These are phyloP conservation scores for Andrena fulva DNA, from an alignment of 2,888 invertebrate genomes.

Conservation along the genomic window DNA sequence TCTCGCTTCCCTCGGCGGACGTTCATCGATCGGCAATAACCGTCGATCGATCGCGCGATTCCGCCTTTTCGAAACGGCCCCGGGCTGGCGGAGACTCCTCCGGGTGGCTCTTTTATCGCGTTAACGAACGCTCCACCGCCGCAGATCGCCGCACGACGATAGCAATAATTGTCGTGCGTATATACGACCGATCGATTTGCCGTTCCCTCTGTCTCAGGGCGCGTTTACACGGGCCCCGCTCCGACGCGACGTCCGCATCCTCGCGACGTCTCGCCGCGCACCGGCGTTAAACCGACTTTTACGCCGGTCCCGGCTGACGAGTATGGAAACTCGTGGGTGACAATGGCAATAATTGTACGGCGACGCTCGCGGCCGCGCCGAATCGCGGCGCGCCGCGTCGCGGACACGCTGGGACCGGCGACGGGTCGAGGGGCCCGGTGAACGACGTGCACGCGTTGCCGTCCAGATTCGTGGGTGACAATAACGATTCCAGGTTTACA, in stretches of 20 bases:
- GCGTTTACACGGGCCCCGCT: constrained; percentile 7
- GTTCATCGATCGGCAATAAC: constrained; percentile 68
- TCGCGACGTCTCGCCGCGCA: neutral
- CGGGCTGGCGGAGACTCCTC: constrained; percentile 34
- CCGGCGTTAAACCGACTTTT: constrained; percentile 24
- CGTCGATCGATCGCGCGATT: constrained; percentile 68
- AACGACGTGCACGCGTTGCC: constrained; percentile 20
- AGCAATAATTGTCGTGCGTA: constrained; percentile 66
- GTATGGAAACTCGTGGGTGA: constrained; percentile 76
- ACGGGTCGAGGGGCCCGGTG: neutral
- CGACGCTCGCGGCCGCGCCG: constrained; percentile 9
- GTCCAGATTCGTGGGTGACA: constrained; percentile 67
- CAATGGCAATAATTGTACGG: constrained; percentile 69
- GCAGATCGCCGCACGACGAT: constrained; percentile 64
- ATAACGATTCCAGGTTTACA: constrained; percentile 64
- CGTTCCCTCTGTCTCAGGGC: constrained; percentile 42
- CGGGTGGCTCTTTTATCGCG: constrained; percentile 66
- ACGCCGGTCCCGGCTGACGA: constrained; percentile 44
- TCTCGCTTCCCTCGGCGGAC: constrained; percentile 11
- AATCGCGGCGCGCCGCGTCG: neutral
- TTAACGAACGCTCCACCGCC: constrained; percentile 64
- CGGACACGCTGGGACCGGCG: neutral
- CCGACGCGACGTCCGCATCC: neutral
- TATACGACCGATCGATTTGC: constrained; percentile 60
- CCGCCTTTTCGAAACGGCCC: constrained; percentile 36